Percentiles rank a stretch among this genome's conserved stretches.
Conservation (phyloP, 2,888 invertebrate species). For the Ferrisia virgata region DNA sequence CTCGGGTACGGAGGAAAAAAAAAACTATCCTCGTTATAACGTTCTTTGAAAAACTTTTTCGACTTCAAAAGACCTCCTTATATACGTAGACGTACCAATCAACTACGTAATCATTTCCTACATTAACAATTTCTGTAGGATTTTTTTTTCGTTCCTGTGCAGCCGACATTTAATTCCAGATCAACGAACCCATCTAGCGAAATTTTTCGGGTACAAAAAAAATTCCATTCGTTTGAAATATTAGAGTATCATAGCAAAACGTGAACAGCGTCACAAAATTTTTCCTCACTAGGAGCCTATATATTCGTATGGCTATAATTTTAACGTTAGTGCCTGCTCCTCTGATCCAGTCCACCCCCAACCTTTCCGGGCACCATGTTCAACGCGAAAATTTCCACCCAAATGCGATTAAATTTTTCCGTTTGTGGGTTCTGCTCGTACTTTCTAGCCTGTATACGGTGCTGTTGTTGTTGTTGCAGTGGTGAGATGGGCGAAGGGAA, state of each 20-base stretch:
- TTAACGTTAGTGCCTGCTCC: no score
- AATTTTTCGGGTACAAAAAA: neutral
- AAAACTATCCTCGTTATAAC: no score
- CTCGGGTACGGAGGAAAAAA: neutral
- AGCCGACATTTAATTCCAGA: no score
- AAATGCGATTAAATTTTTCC: neutral
- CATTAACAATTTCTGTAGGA: no score
- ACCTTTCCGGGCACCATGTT: neutral
- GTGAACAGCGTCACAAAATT: neutral
- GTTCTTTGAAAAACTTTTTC: neutral
- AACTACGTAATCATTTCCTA: no score
- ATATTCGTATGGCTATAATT: no score
- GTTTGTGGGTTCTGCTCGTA: neutral
- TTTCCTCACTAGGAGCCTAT: no score
- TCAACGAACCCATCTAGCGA: neutral
- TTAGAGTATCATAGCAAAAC: neutral
- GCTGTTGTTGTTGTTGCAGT: no score
- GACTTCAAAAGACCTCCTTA: no score
- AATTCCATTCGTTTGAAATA: neutral
- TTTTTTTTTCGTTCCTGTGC: no score
- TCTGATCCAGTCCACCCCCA: neutral
- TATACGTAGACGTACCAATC: no score
- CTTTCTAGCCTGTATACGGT: neutral
- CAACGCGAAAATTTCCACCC: neutral
- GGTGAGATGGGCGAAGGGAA: neutral